Base-by-base conservation (phyloP, 2,113 vertebrate species). In the Theropithecus gelada region DNA sequence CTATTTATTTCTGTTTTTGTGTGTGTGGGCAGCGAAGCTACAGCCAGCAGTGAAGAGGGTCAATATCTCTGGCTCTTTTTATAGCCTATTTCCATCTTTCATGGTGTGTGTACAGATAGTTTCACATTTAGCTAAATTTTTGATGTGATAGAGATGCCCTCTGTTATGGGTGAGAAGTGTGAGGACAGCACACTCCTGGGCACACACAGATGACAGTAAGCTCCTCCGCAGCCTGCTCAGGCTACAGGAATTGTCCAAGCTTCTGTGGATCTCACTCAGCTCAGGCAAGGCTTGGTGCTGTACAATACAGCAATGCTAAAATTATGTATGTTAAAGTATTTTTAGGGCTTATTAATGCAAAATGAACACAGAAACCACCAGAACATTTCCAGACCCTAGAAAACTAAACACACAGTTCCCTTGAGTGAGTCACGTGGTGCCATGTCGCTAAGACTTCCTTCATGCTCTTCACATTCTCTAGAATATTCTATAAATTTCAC, bases 401-500 rank as follows among this genome's bases (percentile, higher is more conserved):
- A 72, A 73, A 70, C 32, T 40, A 17, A 79, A 61, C 23, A 35
- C 20, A n/a, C 0, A 0, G 27, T 93, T 13, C 40, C 23, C 40
- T 80, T 52, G 40, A 35, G 55, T 43, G 17, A 72, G 70, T 17
- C 18, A 43, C 20, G 2, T 0, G 32, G 64, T 32, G 3, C 9
- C 22, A 22, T 17, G 6, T 32, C 0, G 45, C 8, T 35, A 17
- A 61, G 23, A 72, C 4, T 57, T 75, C 3, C 18, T 12, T 35
- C 25, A 14, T 0, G 0, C 3, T 40, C 1, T 55, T 10, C 5
- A 5, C 1, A 1, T 73, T 32, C 64, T 45, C 25, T 61, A 79
- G 11, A 55, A 32, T 55, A 30, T 40, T 66, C 32, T 13, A 2
- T 55, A 38, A 76, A 4, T 45, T 38, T 61, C 11, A 35, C 22